Percentiles rank a stretch among this genome's conserved stretches.
Conservation (phyloP, 2,888 invertebrate genomes). For the Amphipoea oculea region DNA sequence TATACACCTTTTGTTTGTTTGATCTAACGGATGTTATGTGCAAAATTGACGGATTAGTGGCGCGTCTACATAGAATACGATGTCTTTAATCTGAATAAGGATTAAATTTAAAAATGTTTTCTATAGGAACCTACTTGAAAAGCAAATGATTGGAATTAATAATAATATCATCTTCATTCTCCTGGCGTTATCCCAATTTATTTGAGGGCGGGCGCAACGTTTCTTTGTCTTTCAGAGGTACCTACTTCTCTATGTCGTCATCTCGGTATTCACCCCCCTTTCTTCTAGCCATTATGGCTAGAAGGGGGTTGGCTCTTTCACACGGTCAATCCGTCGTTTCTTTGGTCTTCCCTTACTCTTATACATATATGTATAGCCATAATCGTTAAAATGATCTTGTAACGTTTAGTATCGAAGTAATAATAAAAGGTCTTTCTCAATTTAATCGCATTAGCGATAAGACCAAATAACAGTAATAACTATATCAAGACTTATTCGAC, state of each 20-base stretch:
- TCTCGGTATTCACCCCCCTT: not conserved
- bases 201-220: not conserved
- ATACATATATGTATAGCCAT: not conserved
- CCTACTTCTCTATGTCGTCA: not conserved
- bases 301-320: not conserved
- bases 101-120: not conserved
- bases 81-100: not conserved
- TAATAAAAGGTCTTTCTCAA: slow-evolving; percentile 38
- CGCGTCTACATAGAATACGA: slow-evolving; percentile 11
- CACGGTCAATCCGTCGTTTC: not conserved
- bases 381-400: not conserved
- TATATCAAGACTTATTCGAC: slow-evolving; percentile 37
- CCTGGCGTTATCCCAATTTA: not conserved
- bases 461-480: slow-evolving; percentile 6
- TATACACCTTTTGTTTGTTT: slow-evolving; percentile 52
- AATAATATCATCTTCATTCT: not conserved
- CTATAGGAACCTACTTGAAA: not conserved
- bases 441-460: slow-evolving; percentile 47
- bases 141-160: not conserved
- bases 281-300: not conserved
- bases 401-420: not conserved
- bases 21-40: slow-evolving; percentile 38
- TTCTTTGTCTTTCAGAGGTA: not conserved
- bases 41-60: slow-evolving; percentile 32
- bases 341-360: not conserved